Conservation (phyloP, 92 coral and sea anemone species). For the Porites divaricata region DNA sequence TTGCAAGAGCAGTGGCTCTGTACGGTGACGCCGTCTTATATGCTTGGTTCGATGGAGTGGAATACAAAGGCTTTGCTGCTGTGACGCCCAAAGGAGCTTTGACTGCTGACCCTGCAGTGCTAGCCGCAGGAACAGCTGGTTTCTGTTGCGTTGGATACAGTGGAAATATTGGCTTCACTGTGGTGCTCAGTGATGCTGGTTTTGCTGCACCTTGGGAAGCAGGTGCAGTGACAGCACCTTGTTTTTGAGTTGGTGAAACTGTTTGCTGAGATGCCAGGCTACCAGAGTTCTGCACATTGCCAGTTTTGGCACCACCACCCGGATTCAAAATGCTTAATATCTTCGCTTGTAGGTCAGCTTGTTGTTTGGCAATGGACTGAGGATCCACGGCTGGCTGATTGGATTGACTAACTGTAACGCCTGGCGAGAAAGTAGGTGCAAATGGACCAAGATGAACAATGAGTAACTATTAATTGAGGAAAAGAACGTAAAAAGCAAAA, state of each 20-base stretch:
- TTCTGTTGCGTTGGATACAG: slow-evolving; percentile 54
- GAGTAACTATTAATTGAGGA: not conserved
- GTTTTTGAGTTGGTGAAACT: slow-evolving; percentile 1
- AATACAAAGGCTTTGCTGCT: slow-evolving; percentile 1
- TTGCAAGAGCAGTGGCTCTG: not conserved
- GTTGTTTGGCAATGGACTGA: slow-evolving; percentile 97
- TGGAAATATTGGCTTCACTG: slow-evolving; percentile 55
- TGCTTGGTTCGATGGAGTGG: slow-evolving; percentile 25
- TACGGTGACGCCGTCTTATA: not conserved
- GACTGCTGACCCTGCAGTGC: not conserved
- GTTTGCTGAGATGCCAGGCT: slow-evolving; percentile 36
- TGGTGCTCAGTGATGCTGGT: slow-evolving; percentile 38
- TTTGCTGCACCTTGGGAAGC: slow-evolving; percentile 20
- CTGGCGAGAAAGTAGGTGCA: slow-evolving; percentile 68
- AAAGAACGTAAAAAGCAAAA: not conserved
- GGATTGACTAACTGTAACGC: slow-evolving; percentile 55
- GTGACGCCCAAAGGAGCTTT: slow-evolving; percentile 15
- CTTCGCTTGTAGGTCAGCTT: slow-evolving; percentile 99
- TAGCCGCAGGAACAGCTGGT: slow-evolving; percentile 27
- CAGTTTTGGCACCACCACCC: slow-evolving; percentile 46
- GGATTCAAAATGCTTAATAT: slow-evolving; percentile 97
- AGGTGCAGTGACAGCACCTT: slow-evolving; percentile 16
- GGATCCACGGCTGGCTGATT: slow-evolving; percentile 83
- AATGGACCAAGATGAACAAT: slow-evolving; percentile 49
- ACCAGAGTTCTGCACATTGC: slow-evolving; percentile 10